These are phyloP conservation scores for Cassiopea xamachana DNA, from an alignment of 30 jellyfish, hydroid and myxozoan species.

Conservation along the genomic window DNA sequence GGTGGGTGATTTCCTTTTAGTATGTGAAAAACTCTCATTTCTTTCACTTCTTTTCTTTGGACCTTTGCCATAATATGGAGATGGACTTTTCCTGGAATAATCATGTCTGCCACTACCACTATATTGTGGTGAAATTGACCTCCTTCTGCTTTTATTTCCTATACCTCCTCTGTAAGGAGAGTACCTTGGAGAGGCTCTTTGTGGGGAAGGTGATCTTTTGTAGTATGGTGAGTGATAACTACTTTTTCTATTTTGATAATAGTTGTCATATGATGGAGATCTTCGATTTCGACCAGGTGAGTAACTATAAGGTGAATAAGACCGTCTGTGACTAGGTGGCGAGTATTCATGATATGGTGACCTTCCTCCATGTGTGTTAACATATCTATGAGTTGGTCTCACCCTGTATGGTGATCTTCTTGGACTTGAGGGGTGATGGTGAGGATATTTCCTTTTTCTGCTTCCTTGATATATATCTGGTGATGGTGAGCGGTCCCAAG, in stretches of 20 bases:
- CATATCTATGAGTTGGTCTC: conserved; percentile 42
- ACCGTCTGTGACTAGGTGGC: conserved; percentile 52
- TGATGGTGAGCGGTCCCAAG: conserved; percentile 73
- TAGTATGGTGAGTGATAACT: conserved; percentile 62
- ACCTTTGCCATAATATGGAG: conserved; percentile 53
- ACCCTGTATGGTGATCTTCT: conserved; percentile 63
- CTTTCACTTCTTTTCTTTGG: conserved; percentile 47
- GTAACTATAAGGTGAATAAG: conserved; percentile 69
- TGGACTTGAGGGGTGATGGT: conserved; percentile 59
- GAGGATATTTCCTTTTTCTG: conserved; percentile 64
- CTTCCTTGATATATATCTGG: conserved; percentile 48
- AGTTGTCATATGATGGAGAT: conserved; percentile 73
- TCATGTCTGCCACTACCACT: conserved; percentile 54
- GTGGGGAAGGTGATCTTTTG: conserved; percentile 76
- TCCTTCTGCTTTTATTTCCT: conserved; percentile 36
- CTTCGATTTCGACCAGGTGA: conserved; percentile 60
- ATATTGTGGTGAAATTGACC: conserved; percentile 70
- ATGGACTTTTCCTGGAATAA: conserved; percentile 39
- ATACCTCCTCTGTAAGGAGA: conserved; percentile 83
- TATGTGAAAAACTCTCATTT: conserved; percentile 42
- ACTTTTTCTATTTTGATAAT: conserved; percentile 36
- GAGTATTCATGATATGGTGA: conserved; percentile 66
- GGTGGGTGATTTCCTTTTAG: conserved; percentile 51
- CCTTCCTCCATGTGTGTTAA: conserved; percentile 25
- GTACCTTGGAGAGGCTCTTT: conserved; percentile 87